Base-by-base conservation (phyloP, 1,140 invertebrate genomes). In the Stratiolaelaps scimitus region DNA sequence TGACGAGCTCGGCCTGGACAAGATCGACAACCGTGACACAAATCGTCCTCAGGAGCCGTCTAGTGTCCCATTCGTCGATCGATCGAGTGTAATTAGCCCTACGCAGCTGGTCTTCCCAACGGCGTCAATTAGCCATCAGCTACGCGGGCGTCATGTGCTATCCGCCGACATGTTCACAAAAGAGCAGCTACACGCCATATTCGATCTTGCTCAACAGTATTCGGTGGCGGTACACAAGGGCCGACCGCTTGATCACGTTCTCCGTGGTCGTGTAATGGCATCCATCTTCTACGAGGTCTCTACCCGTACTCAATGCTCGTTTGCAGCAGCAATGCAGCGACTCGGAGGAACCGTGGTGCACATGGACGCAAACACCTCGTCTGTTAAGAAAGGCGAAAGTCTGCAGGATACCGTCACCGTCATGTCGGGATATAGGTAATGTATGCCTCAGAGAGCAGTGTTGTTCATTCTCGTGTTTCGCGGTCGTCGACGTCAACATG, bases 211-310 rank as follows among this genome's bases (percentile, higher is more conserved):
- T 0, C 88, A 94, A 75, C 82, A 84, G 66, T 85, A 92, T 73
- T 84, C 89, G 71, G 81, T 82, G 28, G 84, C 82, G 53, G 85
- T 95, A 0, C 82, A 80, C 10, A 94, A 91, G 75, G 66, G 66
- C 29, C 48, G 60, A 5, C 79, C 82, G 0, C 74, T 96, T 5
- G 88, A 93, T 76, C 85, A 93, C 71, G 83, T 95, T 5, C 65
- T 66, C n/a, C 67, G 87, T 80, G 93, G 92, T 46, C 94, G 94
- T 80, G 80, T 95, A 0, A 87, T 98, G 86, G 88, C 89, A 17
- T 91, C 87, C 0, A 85, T 98, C 72, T 98, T 99, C 75, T 98
- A 93, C 77, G 95, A 98, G 81, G 89, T 87, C 0, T 95, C 90
- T 72, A 98, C 95, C 0, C 80, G 96, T 69, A 99, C 96, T 0